Percentiles rank a stretch among this genome's conserved stretches.
These are phyloP conservation scores for Atrichornis clamosus DNA, from an alignment of 2,113 vertebrate genomes.

Conservation along the genomic window DNA sequence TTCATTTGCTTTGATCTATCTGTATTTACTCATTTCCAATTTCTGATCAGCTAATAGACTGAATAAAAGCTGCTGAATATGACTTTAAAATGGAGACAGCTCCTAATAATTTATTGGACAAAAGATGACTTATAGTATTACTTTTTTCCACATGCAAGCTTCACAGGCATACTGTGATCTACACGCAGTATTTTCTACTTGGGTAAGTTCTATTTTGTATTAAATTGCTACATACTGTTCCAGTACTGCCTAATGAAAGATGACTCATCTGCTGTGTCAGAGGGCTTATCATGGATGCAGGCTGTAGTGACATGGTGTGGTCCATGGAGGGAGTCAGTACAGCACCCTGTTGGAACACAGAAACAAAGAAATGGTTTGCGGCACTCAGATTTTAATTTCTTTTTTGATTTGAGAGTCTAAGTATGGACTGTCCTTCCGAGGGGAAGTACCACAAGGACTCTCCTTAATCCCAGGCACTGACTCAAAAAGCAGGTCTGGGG, in stretches of 20 bases:
- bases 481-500: background rate
- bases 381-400: background rate
- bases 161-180: background rate
- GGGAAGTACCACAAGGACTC: background rate
- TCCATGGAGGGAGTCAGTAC: constrained; percentile 98
- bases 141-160: background rate
- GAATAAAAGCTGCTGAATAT: background rate
- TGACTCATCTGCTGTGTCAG: constrained; percentile 98
- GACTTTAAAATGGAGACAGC: background rate
- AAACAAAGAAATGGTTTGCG: background rate
- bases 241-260: constrained; percentile 89
- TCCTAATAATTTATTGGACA: background rate
- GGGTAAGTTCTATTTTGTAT: background rate
- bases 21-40: background rate
- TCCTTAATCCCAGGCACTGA: background rate
- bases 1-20: background rate
- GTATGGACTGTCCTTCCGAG: background rate
- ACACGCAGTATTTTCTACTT: background rate
- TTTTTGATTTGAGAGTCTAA: background rate
- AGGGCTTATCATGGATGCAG: constrained; percentile 90
- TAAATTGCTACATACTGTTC: constrained; percentile 83
- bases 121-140: background rate
- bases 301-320: constrained; percentile 96
- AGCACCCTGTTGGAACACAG: constrained; percentile 79
- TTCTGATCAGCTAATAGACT: background rate